A percentile compares a stretch with the other conserved stretches of the same genome.
Evolutionary conservation across 2,888 invertebrate genomes (phyloP).

Genomic region (Kryphioiulus occultus): DNA sequence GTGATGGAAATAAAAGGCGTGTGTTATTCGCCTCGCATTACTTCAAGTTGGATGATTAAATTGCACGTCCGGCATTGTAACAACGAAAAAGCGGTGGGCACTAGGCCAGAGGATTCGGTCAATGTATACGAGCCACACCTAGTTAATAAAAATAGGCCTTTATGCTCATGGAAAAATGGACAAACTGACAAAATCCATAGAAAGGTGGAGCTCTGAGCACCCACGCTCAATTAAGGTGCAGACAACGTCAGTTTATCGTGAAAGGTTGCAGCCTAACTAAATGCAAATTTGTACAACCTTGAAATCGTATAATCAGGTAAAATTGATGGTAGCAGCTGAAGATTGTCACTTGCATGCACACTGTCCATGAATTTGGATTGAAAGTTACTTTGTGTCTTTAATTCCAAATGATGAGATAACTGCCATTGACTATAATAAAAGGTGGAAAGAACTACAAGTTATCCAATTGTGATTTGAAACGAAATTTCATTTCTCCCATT

Average conservation of each 20-base stretch:
- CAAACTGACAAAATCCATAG: not conserved
- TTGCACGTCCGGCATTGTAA: not conserved
- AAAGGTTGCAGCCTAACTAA: not conserved
- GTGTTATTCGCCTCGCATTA: not conserved
- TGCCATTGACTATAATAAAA: not conserved
- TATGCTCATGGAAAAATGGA: slow-evolving; percentile 2
- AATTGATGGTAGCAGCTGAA: too few species aligned
- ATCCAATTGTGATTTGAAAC: not conserved
- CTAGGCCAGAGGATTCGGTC: not conserved
- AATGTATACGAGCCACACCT: not conserved
- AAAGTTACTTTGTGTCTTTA: too few species aligned
- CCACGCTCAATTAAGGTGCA: not conserved
- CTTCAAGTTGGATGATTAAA: not conserved
- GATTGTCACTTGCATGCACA: not conserved
- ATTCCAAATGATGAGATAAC: too few species aligned
- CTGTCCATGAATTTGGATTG: not conserved
- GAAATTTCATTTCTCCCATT: not conserved
- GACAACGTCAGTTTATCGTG: not conserved
- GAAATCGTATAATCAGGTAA: not conserved
- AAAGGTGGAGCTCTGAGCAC: not conserved
- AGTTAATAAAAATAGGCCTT: not conserved
- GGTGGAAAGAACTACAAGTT: too few species aligned
- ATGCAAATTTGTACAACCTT: not conserved
- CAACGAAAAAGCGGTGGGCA: not conserved
- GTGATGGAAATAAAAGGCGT: not conserved